Conservation (phyloP, 2,797 vertebrate genomes). For the Miichthys miiuy region DNA sequence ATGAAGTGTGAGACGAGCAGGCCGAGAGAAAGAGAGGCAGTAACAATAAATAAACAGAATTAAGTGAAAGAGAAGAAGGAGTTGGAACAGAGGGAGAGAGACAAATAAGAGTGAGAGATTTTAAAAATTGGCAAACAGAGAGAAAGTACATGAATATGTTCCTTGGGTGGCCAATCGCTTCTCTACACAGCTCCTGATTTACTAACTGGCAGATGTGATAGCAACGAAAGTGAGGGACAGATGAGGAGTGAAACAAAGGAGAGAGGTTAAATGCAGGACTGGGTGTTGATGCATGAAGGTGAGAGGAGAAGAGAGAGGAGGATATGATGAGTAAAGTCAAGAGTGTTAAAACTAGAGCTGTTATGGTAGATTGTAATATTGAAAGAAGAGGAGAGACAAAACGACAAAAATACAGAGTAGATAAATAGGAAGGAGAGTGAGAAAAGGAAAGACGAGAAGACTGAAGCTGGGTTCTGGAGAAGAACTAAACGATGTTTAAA, state of each 20-base stretch:
- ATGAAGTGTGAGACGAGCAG: constrained; percentile 54
- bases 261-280: constrained; percentile 39
- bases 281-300: constrained; percentile 60
- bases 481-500: constrained; percentile 68
- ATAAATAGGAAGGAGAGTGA: constrained; percentile 12
- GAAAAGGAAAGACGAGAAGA: constrained; percentile 30
- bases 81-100: neutral
- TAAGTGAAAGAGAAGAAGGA: constrained; percentile 40
- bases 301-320: constrained; percentile 40
- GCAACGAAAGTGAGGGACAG: constrained; percentile 59
- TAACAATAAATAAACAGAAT: constrained; percentile 51
- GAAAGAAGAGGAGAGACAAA: constrained; percentile 47
- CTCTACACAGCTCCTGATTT: constrained; percentile 71
- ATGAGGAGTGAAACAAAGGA: constrained; percentile 56
- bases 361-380: neutral
- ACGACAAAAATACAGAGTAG: constrained; percentile 15
- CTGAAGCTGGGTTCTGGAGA: constrained; percentile 39
- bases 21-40: constrained; percentile 31
- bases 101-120: constrained; percentile 19
- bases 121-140: constrained; percentile 31
- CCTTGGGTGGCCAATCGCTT: constrained; percentile 58
- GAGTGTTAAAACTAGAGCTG: constrained; percentile 37
- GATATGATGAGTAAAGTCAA: constrained; percentile 22
- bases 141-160: constrained; percentile 24
- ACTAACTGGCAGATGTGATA: constrained; percentile 68